Percentiles rank a stretch among this genome's conserved stretches.
Conservation (phyloP, 2,797 vertebrate genomes). For the Phalanger gymnotis region DNA sequence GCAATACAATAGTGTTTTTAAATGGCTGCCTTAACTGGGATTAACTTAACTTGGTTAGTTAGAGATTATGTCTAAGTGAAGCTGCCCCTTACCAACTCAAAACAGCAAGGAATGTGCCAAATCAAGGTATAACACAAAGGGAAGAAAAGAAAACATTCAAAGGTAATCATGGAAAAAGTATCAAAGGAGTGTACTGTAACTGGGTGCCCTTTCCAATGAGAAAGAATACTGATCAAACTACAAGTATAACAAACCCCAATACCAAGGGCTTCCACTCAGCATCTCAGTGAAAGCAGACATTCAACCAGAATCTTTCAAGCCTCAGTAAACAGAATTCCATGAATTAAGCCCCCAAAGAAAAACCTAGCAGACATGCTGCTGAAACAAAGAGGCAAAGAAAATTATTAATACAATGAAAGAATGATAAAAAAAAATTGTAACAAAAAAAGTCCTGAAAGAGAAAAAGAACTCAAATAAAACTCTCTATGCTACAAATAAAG, state of each 20-base stretch:
- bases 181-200: not conserved
- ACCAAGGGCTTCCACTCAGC: not conserved
- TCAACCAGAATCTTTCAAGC: not conserved
- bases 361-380: not conserved
- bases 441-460: not conserved
- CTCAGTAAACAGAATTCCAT: not conserved
- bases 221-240: not conserved
- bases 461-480: not conserved
- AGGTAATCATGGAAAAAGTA: not conserved
- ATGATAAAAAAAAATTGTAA: not conserved
- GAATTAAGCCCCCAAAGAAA: not conserved
- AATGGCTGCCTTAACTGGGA: not conserved
- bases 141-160: not conserved
- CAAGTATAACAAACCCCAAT: not conserved
- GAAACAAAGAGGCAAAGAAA: not conserved
- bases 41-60: too few relatives aligned
- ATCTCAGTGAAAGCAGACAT: not conserved
- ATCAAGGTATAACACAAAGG: not conserved
- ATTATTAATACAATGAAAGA: not conserved
- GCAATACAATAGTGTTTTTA: constrained; percentile 35
- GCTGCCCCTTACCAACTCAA: not conserved
- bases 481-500: not conserved
- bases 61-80: not conserved
- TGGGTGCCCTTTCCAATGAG: not conserved
- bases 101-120: not conserved